Base-by-base conservation (phyloP, 2,888 invertebrate genomes). In the Drosophila kambysellisi region DNA sequence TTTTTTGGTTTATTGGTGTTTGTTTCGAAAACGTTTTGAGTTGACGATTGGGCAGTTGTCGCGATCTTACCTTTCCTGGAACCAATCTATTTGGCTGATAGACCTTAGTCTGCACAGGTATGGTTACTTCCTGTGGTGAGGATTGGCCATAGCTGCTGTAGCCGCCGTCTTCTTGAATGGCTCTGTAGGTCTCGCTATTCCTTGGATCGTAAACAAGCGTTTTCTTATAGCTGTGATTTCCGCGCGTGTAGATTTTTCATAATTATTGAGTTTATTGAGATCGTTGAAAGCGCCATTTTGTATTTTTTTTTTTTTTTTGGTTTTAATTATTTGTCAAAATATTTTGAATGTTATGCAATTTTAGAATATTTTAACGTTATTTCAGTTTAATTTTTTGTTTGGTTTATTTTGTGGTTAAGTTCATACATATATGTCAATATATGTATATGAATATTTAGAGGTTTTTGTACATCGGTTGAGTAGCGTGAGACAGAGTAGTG, bases 171-270 rank as follows among this genome's bases (percentile, higher is more conserved):
- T 97, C 97, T 93, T 97, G 96, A 78, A 98, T 95, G 91, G 96
- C 97, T 94, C 96, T 96, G 95, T 95, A 97, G 70, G 97, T 97
- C 93, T 97, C 97, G 92, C 97, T 97, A 94, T 96, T 96, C 93
- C 96, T 96, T 85, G 97, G 97, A 95, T 98, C 97, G 95, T 96
- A 98, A 92, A 95, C 95, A 92, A 95, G 94, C 81, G 96, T 95
- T 93, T 95, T 96, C 95, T 95, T 96, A 85, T 92, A 92, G 85
- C 92, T 92, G 82, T 79, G 62, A 41, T 66, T 70, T 69, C 69
- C 70, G 70, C 68, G 74, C 41, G n/a, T 80, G 59, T 75, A 65
- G 76, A 54, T 82, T 83, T 59, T 71, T 66, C 39, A 37, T 59
- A 58, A 43, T 68, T 63, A 32, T 70, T 68, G 25, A 58, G 69